Conservation (phyloP, 2,797 vertebrate species). For the Anas bahamensis region DNA sequence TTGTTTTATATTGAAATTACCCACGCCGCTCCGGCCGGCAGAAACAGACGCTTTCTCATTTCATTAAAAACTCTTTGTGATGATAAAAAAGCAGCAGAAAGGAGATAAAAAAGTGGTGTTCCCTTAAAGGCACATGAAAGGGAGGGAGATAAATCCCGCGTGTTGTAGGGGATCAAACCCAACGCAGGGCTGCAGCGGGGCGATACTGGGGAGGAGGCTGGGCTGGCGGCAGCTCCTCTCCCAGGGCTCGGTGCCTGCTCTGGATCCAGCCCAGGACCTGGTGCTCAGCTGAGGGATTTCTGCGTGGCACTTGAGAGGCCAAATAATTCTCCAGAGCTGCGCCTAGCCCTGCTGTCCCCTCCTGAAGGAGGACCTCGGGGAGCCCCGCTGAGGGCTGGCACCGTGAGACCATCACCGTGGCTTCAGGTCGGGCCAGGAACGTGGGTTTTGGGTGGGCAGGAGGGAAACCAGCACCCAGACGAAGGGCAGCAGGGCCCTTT, state of each 20-base stretch:
- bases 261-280: background rate
- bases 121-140: constrained; percentile 66
- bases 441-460: accelerated
- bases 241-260: background rate
- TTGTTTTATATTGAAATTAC: constrained; percentile 83
- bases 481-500: background rate
- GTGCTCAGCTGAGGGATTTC: accelerated
- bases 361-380: accelerated
- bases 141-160: constrained; percentile 34
- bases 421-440: background rate
- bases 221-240: background rate
- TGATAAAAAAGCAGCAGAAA: constrained; percentile 79
- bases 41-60: constrained; percentile 78
- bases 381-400: background rate
- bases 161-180: constrained; percentile 46
- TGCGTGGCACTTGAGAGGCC: accelerated
- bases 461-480: too few relatives aligned
- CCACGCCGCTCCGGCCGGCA: constrained; percentile 50
- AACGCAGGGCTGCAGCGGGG: background rate
- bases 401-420: accelerated
- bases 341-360: background rate
- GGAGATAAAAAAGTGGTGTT: constrained; percentile 78
- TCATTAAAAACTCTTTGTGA: constrained; percentile 81
- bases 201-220: constrained; percentile 2
- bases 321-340: accelerated